Evolutionary conservation across 2,888 invertebrate genomes (phyloP), one percentile per base, ranked within the genome.

Genomic region (Plebejus melissa): DNA sequence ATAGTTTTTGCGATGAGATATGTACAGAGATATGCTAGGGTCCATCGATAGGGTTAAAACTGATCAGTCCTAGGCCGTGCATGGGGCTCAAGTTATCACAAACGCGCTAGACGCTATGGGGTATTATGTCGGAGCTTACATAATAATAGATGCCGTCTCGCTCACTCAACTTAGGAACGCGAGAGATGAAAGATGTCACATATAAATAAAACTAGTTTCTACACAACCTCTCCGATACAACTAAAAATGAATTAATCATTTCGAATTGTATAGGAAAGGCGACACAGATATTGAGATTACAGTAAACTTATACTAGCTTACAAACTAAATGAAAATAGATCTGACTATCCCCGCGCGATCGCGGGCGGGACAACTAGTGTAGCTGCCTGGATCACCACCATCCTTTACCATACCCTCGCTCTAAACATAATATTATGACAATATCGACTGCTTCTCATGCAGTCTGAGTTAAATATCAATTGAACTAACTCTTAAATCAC

Each of bases 291-390:
- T 28, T 28, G 60, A 60, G 28, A 60, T 60, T 28, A 60, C 28
- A 4, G 22, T 7, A 22, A 9, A 60, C 60, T 60, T 60, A 60
- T 11, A 11, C 9, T 11, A 60, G 28, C 60, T 60, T 60, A 60
- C 28, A 60, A 60, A 60, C 60, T 60, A 60, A 60, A 60, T 60
- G 60, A 60, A 60, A 60, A 60, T 60, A 60, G 60, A 60, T 60
- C 28, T 60, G 60, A 60, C 60, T 60, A 60, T 60, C 11, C 60
- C 28, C 28, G 60, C 28, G 60, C 22, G 22, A 7, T 9, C 60
- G 60, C 60, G 22, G 22, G 60, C 28, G 60, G 22, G 60, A 60
- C 60, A 60, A 28, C 60, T 60, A 60, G 7, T 28, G 60, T 60
- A 60, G 60, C 60, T 60, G 28, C 60, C 60, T 22, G 11, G 11